A percentile compares a stretch with the other conserved stretches of the same genome.
Evolutionary conservation across 2,113 vertebrate species (phyloP).

Genomic region (Bambusicola thoracicus): DNA sequence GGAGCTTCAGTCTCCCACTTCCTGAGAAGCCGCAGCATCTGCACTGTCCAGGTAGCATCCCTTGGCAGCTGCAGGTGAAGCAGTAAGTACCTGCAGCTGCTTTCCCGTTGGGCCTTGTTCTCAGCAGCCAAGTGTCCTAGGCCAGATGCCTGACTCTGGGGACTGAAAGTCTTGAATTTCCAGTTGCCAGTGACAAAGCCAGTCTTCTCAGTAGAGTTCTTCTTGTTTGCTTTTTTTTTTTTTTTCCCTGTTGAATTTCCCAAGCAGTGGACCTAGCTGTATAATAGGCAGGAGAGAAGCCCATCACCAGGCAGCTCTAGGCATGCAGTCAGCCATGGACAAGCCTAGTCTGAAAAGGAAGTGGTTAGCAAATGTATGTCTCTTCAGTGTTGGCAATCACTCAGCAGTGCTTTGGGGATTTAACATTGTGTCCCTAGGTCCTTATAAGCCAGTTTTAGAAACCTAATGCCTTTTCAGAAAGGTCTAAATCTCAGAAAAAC

Average conservation of each 20-base stretch:
- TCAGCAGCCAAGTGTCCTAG: neutral
- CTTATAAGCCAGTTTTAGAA: neutral
- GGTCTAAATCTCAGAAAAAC: neutral
- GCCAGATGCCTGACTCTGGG: neutral
- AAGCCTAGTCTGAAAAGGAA: neutral
- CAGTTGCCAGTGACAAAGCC: neutral
- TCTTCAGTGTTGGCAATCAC: neutral
- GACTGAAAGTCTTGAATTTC: neutral
- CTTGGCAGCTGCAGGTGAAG: neutral
- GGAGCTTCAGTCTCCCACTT: neutral
- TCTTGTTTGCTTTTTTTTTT: neutral
- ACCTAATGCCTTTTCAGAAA: neutral
- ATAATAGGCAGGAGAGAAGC: neutral
- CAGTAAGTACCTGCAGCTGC: neutral
- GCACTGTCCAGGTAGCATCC: neutral
- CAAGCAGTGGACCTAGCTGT: neutral
- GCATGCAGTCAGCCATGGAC: neutral
- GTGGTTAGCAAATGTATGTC: neutral
- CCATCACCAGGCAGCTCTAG: neutral
- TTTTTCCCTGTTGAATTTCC: neutral
- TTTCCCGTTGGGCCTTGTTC: neutral
- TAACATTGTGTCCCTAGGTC: neutral
- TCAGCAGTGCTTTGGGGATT: neutral
- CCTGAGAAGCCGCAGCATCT: neutral
- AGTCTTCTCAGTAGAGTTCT: neutral